A percentile compares a stretch with the other conserved stretches of the same genome.
Evolutionary conservation across 2,888 invertebrate genomes (phyloP).

Genomic region (Melinaea marsaeus): DNA sequence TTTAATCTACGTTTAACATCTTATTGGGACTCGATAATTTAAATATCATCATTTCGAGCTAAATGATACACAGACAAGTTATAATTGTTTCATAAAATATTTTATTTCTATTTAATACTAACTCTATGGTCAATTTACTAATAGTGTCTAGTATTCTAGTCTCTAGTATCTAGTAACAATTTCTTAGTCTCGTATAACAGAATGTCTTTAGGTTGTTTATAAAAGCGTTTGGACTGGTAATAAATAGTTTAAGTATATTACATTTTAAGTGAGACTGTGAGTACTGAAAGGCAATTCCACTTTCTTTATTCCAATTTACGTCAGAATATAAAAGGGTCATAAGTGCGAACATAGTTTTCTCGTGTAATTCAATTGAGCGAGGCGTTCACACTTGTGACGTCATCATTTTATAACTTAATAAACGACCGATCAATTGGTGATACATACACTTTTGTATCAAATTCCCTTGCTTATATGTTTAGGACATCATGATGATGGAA

Average conservation of each 20-base stretch:
- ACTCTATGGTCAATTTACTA: too few species aligned
- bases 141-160: too few species aligned
- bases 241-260: neutral
- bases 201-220: neutral
- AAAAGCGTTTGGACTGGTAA: neutral
- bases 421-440: too few species aligned
- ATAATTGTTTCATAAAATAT: too few species aligned
- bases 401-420: neutral
- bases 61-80: too few species aligned
- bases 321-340: slow-evolving; percentile 3
- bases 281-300: neutral
- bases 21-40: too few species aligned
- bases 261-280: slow-evolving; percentile 6
- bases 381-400: neutral
- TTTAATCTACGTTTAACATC: too few species aligned
- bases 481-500: too few species aligned
- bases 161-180: neutral
- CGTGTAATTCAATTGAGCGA: neutral
- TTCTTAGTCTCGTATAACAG: neutral
- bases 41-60: too few species aligned
- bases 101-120: too few species aligned
- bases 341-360: neutral
- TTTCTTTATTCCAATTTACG: neutral
- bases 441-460: too few species aligned
- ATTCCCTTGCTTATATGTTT: too few species aligned